Evolutionary conservation across 2,797 vertebrate species (phyloP).

Genomic region (Paguma larvata): DNA sequence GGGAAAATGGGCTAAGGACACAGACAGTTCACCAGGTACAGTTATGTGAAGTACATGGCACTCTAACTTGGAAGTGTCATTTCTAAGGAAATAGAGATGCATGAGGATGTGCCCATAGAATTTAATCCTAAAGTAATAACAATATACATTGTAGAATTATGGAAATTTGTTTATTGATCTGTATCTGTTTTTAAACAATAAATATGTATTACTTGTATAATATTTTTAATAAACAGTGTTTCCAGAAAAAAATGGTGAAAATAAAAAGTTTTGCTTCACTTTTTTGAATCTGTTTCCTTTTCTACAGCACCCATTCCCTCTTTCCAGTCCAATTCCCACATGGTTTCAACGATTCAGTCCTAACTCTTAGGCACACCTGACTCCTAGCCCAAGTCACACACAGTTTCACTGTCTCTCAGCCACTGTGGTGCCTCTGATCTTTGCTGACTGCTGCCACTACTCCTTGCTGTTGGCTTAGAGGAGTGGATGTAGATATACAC

Average conservation of each 20-base stretch:
- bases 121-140: conserved; percentile 51
- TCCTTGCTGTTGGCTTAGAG: neutral
- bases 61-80: conserved; percentile 3
- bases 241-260: neutral
- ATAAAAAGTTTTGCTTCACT: conserved; percentile 28
- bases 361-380: neutral
- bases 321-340: neutral
- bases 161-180: neutral
- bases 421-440: neutral
- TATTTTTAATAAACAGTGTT: neutral
- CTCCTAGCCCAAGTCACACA: neutral
- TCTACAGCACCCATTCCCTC: neutral
- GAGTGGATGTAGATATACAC: neutral
- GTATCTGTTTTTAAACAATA: neutral
- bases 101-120: neutral
- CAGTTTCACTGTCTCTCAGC: neutral
- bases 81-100: conserved; percentile 31
- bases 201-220: neutral
- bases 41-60: neutral
- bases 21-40: neutral
- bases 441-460: neutral
- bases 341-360: neutral
- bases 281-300: conserved; percentile 39
- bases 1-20: conserved; percentile 20
- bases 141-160: neutral